A percentile compares a stretch with the other conserved stretches of the same genome.
phyloP scores from a whole-genome alignment of 2,888 invertebrate genomes.

The Drosophila lutescens region DNA sequence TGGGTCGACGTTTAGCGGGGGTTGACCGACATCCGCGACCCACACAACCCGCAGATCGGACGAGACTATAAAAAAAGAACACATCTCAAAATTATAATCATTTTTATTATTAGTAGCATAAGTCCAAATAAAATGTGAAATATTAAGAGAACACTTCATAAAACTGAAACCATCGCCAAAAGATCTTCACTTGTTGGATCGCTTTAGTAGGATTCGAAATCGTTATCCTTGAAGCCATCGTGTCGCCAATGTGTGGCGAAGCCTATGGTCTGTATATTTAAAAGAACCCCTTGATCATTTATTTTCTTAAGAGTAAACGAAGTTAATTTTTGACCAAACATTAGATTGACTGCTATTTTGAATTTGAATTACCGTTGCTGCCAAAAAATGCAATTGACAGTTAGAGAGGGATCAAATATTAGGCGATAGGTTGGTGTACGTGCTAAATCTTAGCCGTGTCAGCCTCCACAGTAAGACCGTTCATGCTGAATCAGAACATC shows the following conservation, averaged over 20 bases:
- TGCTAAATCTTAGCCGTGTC: too few relatives aligned
- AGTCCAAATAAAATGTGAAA: constrained; percentile 75
- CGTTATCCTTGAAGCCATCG: background rate
- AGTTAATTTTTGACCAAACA: too few relatives aligned
- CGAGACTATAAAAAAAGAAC: constrained; percentile 9
- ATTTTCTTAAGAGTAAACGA: too few relatives aligned
- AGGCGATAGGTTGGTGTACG: too few relatives aligned
- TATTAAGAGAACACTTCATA: constrained; percentile 63
- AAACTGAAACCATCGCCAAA: constrained; percentile 12
- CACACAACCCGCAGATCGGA: constrained; percentile 21
- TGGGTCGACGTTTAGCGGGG: background rate
- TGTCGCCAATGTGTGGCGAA: too few relatives aligned
- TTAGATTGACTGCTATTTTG: too few relatives aligned
- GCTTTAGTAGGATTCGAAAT: background rate
- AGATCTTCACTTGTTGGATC: constrained; percentile 5
- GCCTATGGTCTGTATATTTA: background rate
- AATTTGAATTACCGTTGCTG: too few relatives aligned
- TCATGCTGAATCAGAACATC: too few relatives aligned
- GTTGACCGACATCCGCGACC: background rate
- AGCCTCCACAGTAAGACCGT: too few relatives aligned
- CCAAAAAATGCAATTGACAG: too few relatives aligned
- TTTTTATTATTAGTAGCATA: constrained; percentile 68
- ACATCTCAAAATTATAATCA: constrained; percentile 76
- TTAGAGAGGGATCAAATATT: too few relatives aligned
- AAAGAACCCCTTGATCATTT: too few relatives aligned